These are phyloP conservation scores for Lithophane leautieri DNA, from an alignment of 2,888 invertebrate genomes.

Conservation along the genomic window DNA sequence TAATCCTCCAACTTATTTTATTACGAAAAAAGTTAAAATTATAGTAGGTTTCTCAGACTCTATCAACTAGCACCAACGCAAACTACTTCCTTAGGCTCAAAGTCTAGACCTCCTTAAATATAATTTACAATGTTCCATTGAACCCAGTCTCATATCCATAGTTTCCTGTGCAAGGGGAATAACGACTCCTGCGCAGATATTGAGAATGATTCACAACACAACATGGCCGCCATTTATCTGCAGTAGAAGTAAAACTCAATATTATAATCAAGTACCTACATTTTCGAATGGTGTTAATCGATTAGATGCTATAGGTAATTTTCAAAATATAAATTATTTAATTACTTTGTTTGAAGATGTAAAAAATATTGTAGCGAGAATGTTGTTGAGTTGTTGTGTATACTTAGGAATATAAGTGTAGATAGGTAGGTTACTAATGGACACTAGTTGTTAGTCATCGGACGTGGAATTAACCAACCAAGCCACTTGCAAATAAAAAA, in stretches of 20 bases:
- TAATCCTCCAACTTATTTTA: no score
- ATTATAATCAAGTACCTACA: constrained; percentile 29
- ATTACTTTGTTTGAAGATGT: neutral
- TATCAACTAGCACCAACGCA: constrained; percentile 12
- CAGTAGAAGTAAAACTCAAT: constrained; percentile 35
- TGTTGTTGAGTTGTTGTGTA: neutral
- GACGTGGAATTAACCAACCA: constrained; percentile 45
- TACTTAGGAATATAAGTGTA: constrained; percentile 23
- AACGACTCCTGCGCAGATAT: constrained; percentile 63
- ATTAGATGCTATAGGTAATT: neutral
- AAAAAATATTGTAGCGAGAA: neutral
- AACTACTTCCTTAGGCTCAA: constrained; percentile 21
- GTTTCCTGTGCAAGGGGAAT: constrained; percentile 70
- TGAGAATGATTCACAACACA: constrained; percentile 65
- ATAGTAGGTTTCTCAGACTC: neutral
- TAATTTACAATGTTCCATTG: constrained; percentile 51
- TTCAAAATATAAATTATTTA: neutral
- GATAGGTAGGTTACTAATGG: constrained; percentile 47
- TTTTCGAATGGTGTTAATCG: constrained; percentile 29
- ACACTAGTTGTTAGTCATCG: constrained; percentile 47
- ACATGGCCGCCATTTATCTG: constrained; percentile 61
- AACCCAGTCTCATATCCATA: constrained; percentile 57
- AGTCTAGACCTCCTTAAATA: constrained; percentile 47
- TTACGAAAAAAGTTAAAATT: neutral
- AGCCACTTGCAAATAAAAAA: constrained; percentile 38